These are phyloP conservation scores for Eurytoma adleriae DNA, from an alignment of 2,888 invertebrate genomes.

Conservation along the genomic window DNA sequence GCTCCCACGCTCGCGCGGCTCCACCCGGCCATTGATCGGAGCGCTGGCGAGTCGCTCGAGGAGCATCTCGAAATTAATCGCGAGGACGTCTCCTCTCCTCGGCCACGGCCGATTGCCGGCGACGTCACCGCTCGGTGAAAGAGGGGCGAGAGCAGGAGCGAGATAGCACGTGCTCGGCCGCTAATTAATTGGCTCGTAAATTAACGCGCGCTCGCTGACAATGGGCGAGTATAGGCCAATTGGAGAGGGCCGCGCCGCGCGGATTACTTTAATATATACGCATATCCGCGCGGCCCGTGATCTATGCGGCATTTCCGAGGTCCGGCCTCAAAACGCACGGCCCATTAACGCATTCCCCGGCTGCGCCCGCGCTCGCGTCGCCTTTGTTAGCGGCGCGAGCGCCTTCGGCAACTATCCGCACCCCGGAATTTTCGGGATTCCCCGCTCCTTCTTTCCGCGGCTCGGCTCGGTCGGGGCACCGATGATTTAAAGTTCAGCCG, in stretches of 20 bases:
- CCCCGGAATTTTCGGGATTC: no score
- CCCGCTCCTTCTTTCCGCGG: no score
- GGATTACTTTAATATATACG: not conserved
- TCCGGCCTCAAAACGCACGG: constrained; percentile 13
- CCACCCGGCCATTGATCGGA: no score
- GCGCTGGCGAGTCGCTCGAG: no score
- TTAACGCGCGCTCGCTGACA: constrained; percentile 67
- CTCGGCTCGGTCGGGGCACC: no score
- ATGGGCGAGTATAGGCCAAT: constrained; percentile 59
- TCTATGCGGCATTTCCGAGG: constrained; percentile 71
- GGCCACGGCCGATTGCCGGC: not conserved
- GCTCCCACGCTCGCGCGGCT: no score
- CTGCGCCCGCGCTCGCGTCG: no score
- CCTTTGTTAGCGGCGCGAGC: no score
- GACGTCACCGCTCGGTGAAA: not conserved
- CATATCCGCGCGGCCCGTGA: constrained; percentile 61
- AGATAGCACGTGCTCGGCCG: constrained; percentile 58
- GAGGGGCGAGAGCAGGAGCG: not conserved
- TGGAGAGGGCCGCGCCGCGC: constrained; percentile 26
- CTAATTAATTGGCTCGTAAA: constrained; percentile 76
- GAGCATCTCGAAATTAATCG: no score
- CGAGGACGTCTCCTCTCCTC: not conserved
- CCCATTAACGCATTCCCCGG: constrained; percentile 62
- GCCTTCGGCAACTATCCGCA: no score
- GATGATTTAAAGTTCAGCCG: no score